Conservation (phyloP, 1,140 invertebrate genomes). For the Zaprionus taronus region DNA sequence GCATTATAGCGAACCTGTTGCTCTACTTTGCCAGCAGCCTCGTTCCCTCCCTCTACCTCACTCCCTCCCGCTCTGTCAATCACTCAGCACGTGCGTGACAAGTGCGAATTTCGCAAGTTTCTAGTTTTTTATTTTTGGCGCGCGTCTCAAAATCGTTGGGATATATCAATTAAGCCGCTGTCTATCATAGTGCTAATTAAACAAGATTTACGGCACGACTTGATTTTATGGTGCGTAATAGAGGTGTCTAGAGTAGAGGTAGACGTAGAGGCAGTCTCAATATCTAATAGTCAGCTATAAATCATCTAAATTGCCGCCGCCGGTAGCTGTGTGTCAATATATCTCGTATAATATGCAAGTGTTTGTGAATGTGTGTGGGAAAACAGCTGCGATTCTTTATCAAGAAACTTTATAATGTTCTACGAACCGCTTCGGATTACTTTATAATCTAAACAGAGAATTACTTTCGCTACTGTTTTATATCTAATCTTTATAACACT, state of each 20-base stretch:
- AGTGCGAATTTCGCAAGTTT: conserved; percentile 46
- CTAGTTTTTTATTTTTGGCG: conserved; percentile 8
- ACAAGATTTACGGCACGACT: conserved; percentile 53
- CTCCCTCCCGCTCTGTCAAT: conserved; percentile 26
- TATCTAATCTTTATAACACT: conserved; percentile 27
- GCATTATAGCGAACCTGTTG: conserved; percentile 56
- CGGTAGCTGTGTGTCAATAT: conserved; percentile 2
- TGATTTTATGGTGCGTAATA: conserved; percentile 32
- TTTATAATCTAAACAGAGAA: conserved; percentile 21
- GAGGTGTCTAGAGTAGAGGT: background rate
- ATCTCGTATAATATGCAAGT: background rate
- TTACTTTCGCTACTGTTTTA: conserved; percentile 22
- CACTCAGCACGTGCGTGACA: conserved; percentile 63
- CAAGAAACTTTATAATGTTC: conserved; percentile 5
- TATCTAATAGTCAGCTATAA: conserved; percentile 6
- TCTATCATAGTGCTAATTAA: conserved; percentile 48
- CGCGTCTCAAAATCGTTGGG: conserved; percentile 23
- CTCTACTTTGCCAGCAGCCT: conserved; percentile 24
- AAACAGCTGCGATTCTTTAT: conserved; percentile 8
- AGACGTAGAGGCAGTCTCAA: background rate
- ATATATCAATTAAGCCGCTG: conserved; percentile 46
- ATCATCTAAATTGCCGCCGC: background rate
- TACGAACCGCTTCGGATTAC: background rate
- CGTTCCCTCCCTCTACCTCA: background rate
- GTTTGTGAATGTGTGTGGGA: background rate